Base-by-base conservation (phyloP, 2,797 vertebrate genomes). In the Sebastes umbrosus region DNA sequence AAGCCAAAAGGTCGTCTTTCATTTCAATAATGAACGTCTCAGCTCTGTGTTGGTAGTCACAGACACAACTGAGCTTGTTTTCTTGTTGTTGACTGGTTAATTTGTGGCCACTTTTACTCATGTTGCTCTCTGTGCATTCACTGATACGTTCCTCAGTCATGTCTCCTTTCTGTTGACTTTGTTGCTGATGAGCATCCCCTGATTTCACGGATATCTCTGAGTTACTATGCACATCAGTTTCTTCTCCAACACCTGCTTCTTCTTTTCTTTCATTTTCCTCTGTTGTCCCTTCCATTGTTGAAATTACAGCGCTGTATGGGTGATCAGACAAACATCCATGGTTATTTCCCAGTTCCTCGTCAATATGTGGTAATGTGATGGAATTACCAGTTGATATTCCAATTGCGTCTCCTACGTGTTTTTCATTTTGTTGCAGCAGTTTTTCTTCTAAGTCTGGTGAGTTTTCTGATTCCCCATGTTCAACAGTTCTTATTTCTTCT, bases 1-100 rank as follows among this genome's bases (percentile, higher is more conserved):
- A 68, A 69, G 58, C 50, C 24, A 60, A 74, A 70, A n/a, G 11
- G 9, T 84, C 69, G 3, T 80, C 72, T 80, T 85, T 73, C 11
- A 32, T 77, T 77, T 75, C 85, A 77, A 13, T 16, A 10, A 29
- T 62, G 20, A 73, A 52, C 12, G 24, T 69, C n/a, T 89, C 43
- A 1, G 64, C 58, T 50, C 11, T 67, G 54, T 75, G 59, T 65
- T 27, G 81, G 46, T 10, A 54, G 32, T 73, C 66, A 43, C 60
- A 64, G 8, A 69, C 57, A 63, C 18, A 69, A 27, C 29, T 31
- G 22, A 79, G 79, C 32, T 76, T 27, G 25, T 71, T 71, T 60
- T 63, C 34, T 36, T 13, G 58, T 60, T 66, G 32, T 75, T 70
- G 74, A 22, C 46, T 12, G 16, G 34, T 62, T n/a, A 78, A 55